A percentile compares a stretch with the other conserved stretches of the same genome.
phyloP scores from a whole-genome alignment of 2,888 invertebrate species.

The Heterodera filipjevi region DNA sequence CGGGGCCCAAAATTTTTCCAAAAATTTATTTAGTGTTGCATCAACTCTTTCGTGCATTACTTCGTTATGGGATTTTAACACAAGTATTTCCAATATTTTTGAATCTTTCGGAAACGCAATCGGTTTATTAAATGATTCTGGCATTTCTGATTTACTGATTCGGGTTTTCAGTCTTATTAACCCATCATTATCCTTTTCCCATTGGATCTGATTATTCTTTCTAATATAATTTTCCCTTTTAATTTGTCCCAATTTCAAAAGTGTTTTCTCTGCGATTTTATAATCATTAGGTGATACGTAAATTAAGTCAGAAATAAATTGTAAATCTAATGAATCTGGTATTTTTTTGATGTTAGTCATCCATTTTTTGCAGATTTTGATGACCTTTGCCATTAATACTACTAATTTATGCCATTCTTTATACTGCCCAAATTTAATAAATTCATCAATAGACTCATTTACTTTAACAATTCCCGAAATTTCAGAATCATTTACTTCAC shows the following conservation, averaged over 20 bases:
- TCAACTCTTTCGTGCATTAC: no score
- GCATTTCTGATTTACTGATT: no score
- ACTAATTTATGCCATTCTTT: constrained; percentile 16
- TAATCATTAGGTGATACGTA: background rate
- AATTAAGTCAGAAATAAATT: no score
- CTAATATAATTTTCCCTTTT: background rate
- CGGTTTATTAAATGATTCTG: no score
- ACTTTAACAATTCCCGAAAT: background rate
- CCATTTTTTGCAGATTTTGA: background rate
- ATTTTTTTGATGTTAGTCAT: background rate
- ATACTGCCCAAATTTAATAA: background rate
- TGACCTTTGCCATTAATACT: background rate
- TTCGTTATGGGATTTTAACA: no score
- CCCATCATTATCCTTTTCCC: background rate
- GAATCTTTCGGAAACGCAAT: no score
- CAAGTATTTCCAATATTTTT: no score
- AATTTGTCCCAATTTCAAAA: background rate
- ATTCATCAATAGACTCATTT: background rate
- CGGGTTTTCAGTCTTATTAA: background rate
- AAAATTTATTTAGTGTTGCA: no score
- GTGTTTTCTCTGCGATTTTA: background rate
- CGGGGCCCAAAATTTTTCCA: no score
- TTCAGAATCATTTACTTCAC: background rate
- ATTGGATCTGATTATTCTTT: background rate
- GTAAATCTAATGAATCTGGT: background rate